Conservation (phyloP, 1,140 invertebrate species). For the Coelopa frigida region DNA sequence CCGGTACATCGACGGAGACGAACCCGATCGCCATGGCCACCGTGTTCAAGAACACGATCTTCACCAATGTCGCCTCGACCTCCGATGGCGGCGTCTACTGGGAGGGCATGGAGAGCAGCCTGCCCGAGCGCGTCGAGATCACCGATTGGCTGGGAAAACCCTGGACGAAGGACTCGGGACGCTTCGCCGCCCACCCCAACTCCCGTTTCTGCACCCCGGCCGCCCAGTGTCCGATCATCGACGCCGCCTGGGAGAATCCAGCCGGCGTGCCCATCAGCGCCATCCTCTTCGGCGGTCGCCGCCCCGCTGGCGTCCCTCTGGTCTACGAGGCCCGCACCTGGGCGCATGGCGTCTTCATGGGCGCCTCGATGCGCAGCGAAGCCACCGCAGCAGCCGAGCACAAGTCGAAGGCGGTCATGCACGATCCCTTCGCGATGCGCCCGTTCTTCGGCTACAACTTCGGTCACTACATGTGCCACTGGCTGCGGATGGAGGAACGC, state of each 20-base stretch:
- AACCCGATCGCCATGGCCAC: conserved; percentile 92
- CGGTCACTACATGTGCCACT: conserved; percentile 82
- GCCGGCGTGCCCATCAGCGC: conserved; percentile 83
- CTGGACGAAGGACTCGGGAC: conserved; percentile 56
- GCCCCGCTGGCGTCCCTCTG: conserved; percentile 81
- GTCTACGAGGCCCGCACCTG: conserved; percentile 83
- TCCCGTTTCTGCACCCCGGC: conserved; percentile 86
- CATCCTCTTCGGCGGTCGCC: conserved; percentile 86
- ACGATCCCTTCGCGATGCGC: conserved; percentile 93
- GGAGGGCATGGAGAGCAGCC: conserved; percentile 77
- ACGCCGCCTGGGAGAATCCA: conserved; percentile 68
- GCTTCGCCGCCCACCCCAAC: conserved; percentile 78
- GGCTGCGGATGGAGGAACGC: conserved; percentile 67
- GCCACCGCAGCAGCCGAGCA: conserved; percentile 91
- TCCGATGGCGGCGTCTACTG: conserved; percentile 83
- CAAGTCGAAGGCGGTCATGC: conserved; percentile 81
- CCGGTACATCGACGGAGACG: conserved; percentile 78
- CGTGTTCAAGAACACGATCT: conserved; percentile 79
- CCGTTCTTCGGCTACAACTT: conserved; percentile 97
- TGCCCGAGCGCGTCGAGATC: conserved; percentile 51
- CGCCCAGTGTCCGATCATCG: conserved; percentile 81
- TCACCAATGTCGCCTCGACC: conserved; percentile 90
- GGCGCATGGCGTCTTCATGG: conserved; percentile 88
- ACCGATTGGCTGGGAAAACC: conserved; percentile 68
- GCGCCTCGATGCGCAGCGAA: conserved; percentile 83